Conservation (phyloP, 2,797 vertebrate species). For the Meriones psammophilus region DNA sequence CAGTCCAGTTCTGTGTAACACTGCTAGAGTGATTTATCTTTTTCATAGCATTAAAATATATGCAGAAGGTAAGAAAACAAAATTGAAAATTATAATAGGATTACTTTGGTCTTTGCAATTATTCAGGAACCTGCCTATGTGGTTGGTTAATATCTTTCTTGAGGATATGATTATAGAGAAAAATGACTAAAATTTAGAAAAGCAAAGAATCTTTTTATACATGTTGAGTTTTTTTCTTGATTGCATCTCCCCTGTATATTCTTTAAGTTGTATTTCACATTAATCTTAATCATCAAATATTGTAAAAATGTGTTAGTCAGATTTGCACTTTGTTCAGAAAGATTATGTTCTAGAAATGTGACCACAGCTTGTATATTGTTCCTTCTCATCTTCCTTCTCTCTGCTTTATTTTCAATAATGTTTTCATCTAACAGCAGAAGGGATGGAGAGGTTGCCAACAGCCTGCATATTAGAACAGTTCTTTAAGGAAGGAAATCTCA, state of each 20-base stretch:
- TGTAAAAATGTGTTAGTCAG: constrained; percentile 79
- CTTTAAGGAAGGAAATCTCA: constrained; percentile 77
- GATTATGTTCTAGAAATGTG: constrained; percentile 79
- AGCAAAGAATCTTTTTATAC: constrained; percentile 70
- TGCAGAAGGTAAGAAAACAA: constrained; percentile 67
- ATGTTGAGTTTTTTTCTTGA: constrained; percentile 65
- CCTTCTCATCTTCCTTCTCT: constrained; percentile 69
- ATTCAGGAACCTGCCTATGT: constrained; percentile 57
- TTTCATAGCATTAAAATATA: constrained; percentile 41
- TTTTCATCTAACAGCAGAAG: constrained; percentile 79
- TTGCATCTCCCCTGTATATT: constrained; percentile 76
- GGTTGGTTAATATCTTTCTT: constrained; percentile 64
- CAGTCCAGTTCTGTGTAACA: constrained; percentile 55
- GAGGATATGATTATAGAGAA: constrained; percentile 60
- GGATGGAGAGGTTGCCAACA: constrained; percentile 67
- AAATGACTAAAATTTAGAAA: constrained; percentile 63
- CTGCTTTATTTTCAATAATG: constrained; percentile 78
- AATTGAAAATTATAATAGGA: constrained; percentile 62
- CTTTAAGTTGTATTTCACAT: constrained; percentile 79
- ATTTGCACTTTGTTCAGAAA: constrained; percentile 76
- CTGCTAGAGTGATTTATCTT: constrained; percentile 47
- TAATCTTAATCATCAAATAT: constrained; percentile 75
- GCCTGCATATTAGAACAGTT: constrained; percentile 74
- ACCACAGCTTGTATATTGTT: constrained; percentile 77
- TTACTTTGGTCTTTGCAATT: constrained; percentile 57